Evolutionary conservation across 2,113 vertebrate species (phyloP).

Genomic region (Rafetus swinhoei): DNA sequence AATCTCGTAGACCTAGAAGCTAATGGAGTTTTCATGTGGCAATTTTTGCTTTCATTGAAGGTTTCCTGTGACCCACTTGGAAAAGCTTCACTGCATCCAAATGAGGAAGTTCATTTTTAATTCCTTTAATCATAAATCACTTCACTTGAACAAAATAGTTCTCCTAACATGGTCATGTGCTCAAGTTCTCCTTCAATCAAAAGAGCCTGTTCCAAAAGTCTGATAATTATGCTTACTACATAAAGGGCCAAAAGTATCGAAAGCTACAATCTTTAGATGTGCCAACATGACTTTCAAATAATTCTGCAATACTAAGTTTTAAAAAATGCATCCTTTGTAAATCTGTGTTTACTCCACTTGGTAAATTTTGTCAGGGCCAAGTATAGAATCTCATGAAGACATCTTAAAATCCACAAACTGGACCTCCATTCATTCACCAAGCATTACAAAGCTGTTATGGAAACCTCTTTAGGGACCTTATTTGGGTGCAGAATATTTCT

Average conservation of each 20-base stretch:
- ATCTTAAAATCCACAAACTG: not conserved
- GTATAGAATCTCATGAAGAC: not conserved
- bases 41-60: not conserved
- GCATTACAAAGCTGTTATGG: not conserved
- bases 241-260: not conserved
- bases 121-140: not conserved
- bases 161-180: not conserved
- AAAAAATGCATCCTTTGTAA: not conserved
- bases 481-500: not conserved
- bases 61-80: not conserved
- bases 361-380: not conserved
- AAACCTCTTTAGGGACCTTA: not conserved
- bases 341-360: not conserved
- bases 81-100: constrained; percentile 1
- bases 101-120: constrained; percentile 13
- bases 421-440: not conserved
- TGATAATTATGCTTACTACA: not conserved
- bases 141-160: not conserved
- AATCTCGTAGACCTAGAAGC: not conserved
- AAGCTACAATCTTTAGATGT: not conserved
- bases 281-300: not conserved
- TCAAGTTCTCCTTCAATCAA: constrained; percentile 2
- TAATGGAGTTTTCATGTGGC: not conserved
- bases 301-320: not conserved
- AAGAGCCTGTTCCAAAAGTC: not conserved